phyloP scores from a whole-genome alignment of 1,140 invertebrate species.

The Lepeophtheirus salmonis region DNA sequence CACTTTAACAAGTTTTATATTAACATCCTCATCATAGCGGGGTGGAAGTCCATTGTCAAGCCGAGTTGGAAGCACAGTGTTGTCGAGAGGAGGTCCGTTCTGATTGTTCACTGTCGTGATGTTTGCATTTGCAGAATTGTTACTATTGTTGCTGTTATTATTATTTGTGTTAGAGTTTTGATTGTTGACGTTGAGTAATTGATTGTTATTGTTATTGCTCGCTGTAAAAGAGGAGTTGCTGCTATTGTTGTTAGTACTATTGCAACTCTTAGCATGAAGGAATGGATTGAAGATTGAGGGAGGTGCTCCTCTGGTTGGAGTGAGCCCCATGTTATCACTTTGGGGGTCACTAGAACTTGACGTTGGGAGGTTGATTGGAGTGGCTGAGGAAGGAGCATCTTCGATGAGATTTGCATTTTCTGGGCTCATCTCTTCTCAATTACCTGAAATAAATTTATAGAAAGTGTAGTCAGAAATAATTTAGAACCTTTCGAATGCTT shows the following conservation, averaged over 20 bases:
- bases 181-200: background rate
- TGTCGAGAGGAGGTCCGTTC: background rate
- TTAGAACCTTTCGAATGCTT: no score
- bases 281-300: background rate
- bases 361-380: background rate
- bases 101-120: background rate
- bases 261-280: background rate
- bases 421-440: background rate
- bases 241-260: background rate
- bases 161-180: background rate
- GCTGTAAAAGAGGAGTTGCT: background rate
- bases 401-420: background rate
- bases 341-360: background rate
- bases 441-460: background rate
- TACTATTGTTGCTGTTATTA: background rate
- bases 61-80: background rate
- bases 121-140: background rate
- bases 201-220: background rate
- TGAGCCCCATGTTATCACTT: no score
- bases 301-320: no score
- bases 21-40: constrained; percentile 12
- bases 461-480: no score
- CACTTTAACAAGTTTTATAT: constrained; percentile 26
- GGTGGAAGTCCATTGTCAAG: background rate
- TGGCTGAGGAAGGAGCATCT: background rate